These are phyloP conservation scores for Aspidiotus rigidus DNA, from an alignment of 2,888 invertebrate species.

Conservation along the genomic window DNA sequence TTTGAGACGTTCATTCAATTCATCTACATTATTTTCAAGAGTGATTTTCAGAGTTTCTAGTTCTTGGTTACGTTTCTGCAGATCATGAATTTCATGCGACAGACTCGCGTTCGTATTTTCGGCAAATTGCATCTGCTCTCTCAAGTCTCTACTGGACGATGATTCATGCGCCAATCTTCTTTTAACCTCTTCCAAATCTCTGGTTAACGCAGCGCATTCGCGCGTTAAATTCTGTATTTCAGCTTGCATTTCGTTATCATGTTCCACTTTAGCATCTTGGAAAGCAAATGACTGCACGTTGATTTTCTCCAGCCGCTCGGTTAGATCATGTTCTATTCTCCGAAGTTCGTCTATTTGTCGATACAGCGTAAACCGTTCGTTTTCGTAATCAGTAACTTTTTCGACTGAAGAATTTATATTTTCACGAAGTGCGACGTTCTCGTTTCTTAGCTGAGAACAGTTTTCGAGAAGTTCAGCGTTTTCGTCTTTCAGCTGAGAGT, in stretches of 20 bases:
- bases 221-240: conserved; percentile 14
- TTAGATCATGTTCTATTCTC: neutral
- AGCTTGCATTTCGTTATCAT: neutral
- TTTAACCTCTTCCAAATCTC: conserved; percentile 1
- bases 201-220: conserved; percentile 8
- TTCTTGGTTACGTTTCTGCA: neutral
- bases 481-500: conserved; percentile 9
- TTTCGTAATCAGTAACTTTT: conserved; percentile 23
- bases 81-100: neutral
- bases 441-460: conserved; percentile 11
- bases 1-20: neutral
- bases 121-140: neutral
- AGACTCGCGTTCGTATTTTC: conserved; percentile 10
- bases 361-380: conserved; percentile 13
- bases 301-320: neutral
- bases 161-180: conserved; percentile 9
- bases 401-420: conserved; percentile 6
- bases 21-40: neutral
- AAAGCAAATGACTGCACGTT: neutral
- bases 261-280: neutral
- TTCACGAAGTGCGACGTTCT: conserved; percentile 11
- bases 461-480: conserved; percentile 10
- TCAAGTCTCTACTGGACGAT: neutral
- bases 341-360: neutral
- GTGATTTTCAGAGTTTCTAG: neutral